These are phyloP conservation scores for Calonectris borealis DNA, from an alignment of 2,113 vertebrate species.

Conservation along the genomic window DNA sequence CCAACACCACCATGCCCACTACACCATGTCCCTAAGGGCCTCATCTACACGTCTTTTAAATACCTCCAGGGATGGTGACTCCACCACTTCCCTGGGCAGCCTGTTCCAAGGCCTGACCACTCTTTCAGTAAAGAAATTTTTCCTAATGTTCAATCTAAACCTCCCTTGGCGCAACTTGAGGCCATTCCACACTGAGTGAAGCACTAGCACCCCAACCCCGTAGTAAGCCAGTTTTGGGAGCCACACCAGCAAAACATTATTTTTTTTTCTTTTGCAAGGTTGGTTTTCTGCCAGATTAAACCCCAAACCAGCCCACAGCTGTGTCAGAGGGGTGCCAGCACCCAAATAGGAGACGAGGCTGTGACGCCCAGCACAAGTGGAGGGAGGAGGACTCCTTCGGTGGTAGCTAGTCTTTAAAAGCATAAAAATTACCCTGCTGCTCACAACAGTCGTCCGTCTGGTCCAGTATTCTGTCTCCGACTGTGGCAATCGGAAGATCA, in stretches of 20 bases:
- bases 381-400: neutral
- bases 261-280: neutral
- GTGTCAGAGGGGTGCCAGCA: neutral
- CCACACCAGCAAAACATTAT: neutral
- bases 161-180: too few relatives aligned
- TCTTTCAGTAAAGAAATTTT: too few relatives aligned
- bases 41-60: too few relatives aligned
- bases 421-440: neutral
- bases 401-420: neutral
- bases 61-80: too few relatives aligned
- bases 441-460: neutral
- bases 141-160: too few relatives aligned
- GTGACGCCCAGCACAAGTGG: neutral
- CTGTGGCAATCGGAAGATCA: neutral
- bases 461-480: neutral
- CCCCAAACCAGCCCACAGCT: neutral
- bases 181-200: neutral
- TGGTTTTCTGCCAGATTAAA: neutral
- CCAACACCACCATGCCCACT: too few relatives aligned
- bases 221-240: neutral
- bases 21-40: too few relatives aligned
- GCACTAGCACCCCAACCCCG: neutral
- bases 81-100: too few relatives aligned
- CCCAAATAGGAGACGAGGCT: neutral
- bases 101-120: too few relatives aligned